Percentiles rank a stretch among this genome's conserved stretches.
phyloP scores from a whole-genome alignment of 2,888 invertebrate species.

The Choristoneura rosaceana region DNA sequence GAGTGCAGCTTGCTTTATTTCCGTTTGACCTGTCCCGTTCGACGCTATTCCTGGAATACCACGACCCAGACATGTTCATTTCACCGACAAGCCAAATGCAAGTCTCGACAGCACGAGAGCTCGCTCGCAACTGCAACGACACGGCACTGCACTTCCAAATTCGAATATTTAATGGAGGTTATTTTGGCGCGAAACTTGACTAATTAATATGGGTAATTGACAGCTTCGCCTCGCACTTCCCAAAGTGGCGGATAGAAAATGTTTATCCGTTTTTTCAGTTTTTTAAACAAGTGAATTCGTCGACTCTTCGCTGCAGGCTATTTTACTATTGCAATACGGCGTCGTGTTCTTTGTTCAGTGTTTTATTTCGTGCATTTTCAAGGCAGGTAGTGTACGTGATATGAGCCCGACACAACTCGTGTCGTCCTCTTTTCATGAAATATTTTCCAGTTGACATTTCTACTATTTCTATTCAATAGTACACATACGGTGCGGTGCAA shows the following conservation, averaged over 20 bases:
- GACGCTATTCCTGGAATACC: slow-evolving; percentile 77
- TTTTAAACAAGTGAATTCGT: slow-evolving; percentile 66
- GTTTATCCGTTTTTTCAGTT: slow-evolving; percentile 63
- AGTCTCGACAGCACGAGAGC: slow-evolving; percentile 69
- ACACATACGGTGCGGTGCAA: slow-evolving; percentile 36
- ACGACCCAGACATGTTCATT: slow-evolving; percentile 76
- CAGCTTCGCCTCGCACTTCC: slow-evolving; percentile 56
- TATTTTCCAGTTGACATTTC: slow-evolving; percentile 73
- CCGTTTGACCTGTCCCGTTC: slow-evolving; percentile 81
- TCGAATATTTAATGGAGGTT: slow-evolving; percentile 80
- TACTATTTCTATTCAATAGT: slow-evolving; percentile 63
- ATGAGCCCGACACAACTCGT: slow-evolving; percentile 58
- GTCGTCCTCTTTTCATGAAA: slow-evolving; percentile 67
- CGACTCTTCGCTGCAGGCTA: slow-evolving; percentile 63
- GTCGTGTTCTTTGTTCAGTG: slow-evolving; percentile 72
- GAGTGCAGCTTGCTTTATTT: slow-evolving; percentile 82
- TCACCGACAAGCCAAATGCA: slow-evolving; percentile 77
- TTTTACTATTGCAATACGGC: slow-evolving; percentile 69
- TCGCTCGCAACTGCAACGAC: slow-evolving; percentile 67
- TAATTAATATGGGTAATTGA: slow-evolving; percentile 76
- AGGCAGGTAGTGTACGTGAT: slow-evolving; percentile 68
- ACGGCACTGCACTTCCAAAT: slow-evolving; percentile 79
- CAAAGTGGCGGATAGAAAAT: slow-evolving; percentile 61
- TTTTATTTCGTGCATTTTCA: slow-evolving; percentile 76
- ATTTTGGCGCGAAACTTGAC: slow-evolving; percentile 67